Base-by-base conservation (phyloP, 1,140 invertebrate genomes). In the Myzus persicae region DNA sequence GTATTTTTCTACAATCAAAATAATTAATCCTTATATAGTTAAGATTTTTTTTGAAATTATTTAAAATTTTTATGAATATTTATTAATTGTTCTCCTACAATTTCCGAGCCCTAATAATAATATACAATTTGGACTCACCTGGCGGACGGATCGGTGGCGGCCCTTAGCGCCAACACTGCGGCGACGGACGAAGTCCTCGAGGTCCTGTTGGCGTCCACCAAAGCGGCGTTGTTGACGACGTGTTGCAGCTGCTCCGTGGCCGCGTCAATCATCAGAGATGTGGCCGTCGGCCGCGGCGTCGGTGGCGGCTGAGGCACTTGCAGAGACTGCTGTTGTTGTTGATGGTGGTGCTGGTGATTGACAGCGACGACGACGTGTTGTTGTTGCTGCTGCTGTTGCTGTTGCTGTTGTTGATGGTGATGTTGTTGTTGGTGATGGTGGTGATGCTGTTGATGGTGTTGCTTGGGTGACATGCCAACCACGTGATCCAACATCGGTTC, bases 401-500 rank as follows among this genome's bases (percentile, higher is more conserved):
- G 84, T 1, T 85, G 84, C 1, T 85, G 84, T 0, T 85, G 84
- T 0, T 76, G 92, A 0, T 82, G 82, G 9, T 48, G 26, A 88
- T 94, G 94, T 95, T 95, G 97, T 97, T 76, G 97, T 7, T 67
- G 26, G 93, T 94, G 94, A 94, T 0, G 97, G 97, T 20, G 97
- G 9, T 95, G 97, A 97, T 76, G 97, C 97, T 8, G 97, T 97
- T 95, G 97, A 97, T 4, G 97, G 97, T 94, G 97, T 95, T 94
- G 97, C 97, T 1, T 97, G 96, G 7, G 97, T 97, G 93, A 31
- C 97, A 94, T 1, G 97, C 97, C 18, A 97, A 9, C 51, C 22
- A 93, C 81, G 36, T 93, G 91, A 31, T 93, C 91, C 81, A 84
- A n/a, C 91, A 93, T 95, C 94, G 97, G 96, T 54, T 97, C 96